Base-by-base conservation (phyloP, 2,888 invertebrate genomes). In the Eristalis arbustorum region DNA sequence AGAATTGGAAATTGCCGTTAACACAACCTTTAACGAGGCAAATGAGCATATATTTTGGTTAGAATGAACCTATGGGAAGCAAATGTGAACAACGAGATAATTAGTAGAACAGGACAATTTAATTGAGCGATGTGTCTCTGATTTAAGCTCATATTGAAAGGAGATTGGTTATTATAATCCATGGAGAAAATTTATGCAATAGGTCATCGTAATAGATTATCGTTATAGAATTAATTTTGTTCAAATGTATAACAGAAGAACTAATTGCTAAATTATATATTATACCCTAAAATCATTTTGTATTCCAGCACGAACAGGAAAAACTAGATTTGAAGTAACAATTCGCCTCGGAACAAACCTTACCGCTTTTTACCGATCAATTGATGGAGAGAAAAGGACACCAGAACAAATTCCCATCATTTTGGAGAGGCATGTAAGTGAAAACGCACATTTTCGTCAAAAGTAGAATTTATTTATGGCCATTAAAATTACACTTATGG, bases 341-440 rank as follows among this genome's bases (percentile, higher is more conserved):
- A 92, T 93, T 90, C 90, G 92, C 13, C 90, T 92, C 61, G 92
- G 92, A n/a, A 91, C 91, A 67, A 92, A 92, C 88, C 88, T 92
- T 6, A 92, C 92, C 56, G 91, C 91, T n/a, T 91, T 90, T 68
- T 92, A 92, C 90, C 91, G 92, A 42, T 88, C 91, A 75, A 87
- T 89, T 13, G 92, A 91, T 64, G 88, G 88, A 11, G 91, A 91
- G 25, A 89, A 88, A 18, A 89, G 88, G n/a, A 73, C 89, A 8
- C 89, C 87, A 28, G 91, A 91, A 74, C 91, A 92, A 88, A 79
- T 92, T 76, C 91, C 92, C 10, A 89, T 90, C 59, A 88, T 91
- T 40, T 88, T 93, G 88, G 92, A 93, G 77, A 89, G 91, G 89
- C 92, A 92, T 90, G 93, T 93, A 89, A 93, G 92, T 90, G 13